Evolutionary conservation across 2,888 invertebrate species (phyloP).

Genomic region (Acronicta psi): DNA sequence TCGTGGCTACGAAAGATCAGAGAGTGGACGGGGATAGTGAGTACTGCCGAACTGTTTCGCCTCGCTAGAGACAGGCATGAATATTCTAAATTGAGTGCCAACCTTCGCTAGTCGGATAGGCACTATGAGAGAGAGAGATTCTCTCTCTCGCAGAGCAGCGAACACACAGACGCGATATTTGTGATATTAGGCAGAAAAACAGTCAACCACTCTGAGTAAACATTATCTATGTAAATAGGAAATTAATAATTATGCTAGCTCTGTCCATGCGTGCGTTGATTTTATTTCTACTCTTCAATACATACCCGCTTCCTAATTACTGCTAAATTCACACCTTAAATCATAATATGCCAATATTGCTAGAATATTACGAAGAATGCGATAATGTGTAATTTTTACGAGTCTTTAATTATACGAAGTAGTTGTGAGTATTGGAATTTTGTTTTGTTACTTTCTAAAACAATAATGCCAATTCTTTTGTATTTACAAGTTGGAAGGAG

Average conservation of each 20-base stretch:
- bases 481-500: too few species aligned
- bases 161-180: neutral
- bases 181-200: neutral
- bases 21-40: too few species aligned
- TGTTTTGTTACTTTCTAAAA: neutral
- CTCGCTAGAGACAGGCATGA: too few species aligned
- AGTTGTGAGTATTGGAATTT: neutral
- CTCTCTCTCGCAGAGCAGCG: too few species aligned
- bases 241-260: conserved; percentile 66
- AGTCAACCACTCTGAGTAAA: conserved; percentile 33
- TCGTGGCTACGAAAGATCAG: too few species aligned
- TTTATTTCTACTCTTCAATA: conserved; percentile 65
- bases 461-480: too few species aligned
- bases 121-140: too few species aligned
- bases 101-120: too few species aligned
- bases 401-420: neutral
- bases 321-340: conserved; percentile 56
- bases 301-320: conserved; percentile 53
- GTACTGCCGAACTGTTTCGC: too few species aligned
- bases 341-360: conserved; percentile 9
- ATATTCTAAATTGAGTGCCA: too few species aligned
- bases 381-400: neutral
- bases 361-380: neutral
- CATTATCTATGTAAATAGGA: conserved; percentile 70
- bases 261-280: conserved; percentile 63